These are phyloP conservation scores for Rafetus swinhoei DNA, from an alignment of 2,113 vertebrate genomes.

Conservation along the genomic window DNA sequence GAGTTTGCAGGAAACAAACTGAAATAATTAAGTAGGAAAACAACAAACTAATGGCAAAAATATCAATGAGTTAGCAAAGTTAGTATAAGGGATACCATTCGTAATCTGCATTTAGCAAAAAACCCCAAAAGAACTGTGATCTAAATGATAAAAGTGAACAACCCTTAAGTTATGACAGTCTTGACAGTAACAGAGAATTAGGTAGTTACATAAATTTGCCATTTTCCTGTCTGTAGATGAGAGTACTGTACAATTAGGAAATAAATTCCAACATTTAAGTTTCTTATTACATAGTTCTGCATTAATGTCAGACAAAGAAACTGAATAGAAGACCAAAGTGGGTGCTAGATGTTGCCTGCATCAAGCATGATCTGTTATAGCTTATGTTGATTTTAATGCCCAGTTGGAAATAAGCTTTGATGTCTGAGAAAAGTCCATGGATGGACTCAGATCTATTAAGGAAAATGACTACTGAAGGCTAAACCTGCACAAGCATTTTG, in stretches of 20 bases:
- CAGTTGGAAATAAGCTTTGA: conserved; percentile 62
- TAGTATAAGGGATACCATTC: neutral
- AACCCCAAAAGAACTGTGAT: neutral
- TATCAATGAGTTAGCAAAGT: neutral
- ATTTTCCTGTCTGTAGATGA: neutral
- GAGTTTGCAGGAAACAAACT: neutral
- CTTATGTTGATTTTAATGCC: conserved; percentile 53
- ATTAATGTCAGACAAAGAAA: conserved; percentile 22
- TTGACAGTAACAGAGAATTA: neutral
- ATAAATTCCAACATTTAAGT: neutral
- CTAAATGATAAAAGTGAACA: neutral
- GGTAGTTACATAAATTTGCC: neutral
- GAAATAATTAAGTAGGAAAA: neutral
- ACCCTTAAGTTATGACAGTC: neutral
- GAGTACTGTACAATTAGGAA: neutral
- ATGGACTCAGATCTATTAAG: conserved; percentile 54
- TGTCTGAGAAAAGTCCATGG: conserved; percentile 57
- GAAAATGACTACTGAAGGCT: conserved; percentile 46
- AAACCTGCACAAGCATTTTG: conserved; percentile 25
- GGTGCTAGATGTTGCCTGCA: conserved; percentile 2
- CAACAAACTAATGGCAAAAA: neutral
- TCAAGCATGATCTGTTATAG: conserved; percentile 20
- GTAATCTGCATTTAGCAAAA: neutral
- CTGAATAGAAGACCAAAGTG: neutral
- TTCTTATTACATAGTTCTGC: neutral